Evolutionary conservation across 1,140 invertebrate genomes (phyloP), one percentile per base, ranked within the genome.

Genomic region (Scaptomyza hsui): DNA sequence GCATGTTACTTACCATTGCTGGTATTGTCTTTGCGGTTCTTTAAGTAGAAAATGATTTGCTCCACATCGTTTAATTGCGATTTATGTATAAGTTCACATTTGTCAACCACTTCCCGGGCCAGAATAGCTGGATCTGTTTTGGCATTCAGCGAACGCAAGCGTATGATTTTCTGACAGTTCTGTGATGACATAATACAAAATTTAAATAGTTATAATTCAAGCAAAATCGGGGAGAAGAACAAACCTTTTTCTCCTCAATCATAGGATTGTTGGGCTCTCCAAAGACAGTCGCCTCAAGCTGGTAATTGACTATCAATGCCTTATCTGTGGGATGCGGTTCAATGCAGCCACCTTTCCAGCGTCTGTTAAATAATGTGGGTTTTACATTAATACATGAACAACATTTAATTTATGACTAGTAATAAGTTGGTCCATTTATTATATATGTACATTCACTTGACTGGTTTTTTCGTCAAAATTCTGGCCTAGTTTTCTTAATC

Each of bases 301-400:
- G 95, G 93, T 98, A 98, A 92, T 96, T 96, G 16, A 98, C 95
- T 49, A 98, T 94, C n/a, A 98, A 91, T 35, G 97, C 97, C 90
- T 96, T 96, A 89, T 98, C 96, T 56, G 95, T 96, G 13, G 97
- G 97, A 93, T 98, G 97, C 4, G 97, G 97, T 93, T 98, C 97
- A 68, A 98, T 94, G 45, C 94, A 94, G 6, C 96, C 96, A 49
- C 96, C 95, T 92, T 95, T 95, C 41, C 97, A 95, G 92, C 96
- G 95, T 77, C 96, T 96, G 75, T 29, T 55, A 65, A 48, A 24
- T 37, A 42, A 74, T 24, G 12, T n/a, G 32, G 32, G 10, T 37
- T 37, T 12, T 5, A 24, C 9, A 29, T 7, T 29, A 9, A 9
- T 0, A n/a, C 32, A 35, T 12, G 12, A n/a, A n/a, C 32, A 37